Base-by-base conservation (phyloP, 2,888 invertebrate species). In the Parnassius glacialis region DNA sequence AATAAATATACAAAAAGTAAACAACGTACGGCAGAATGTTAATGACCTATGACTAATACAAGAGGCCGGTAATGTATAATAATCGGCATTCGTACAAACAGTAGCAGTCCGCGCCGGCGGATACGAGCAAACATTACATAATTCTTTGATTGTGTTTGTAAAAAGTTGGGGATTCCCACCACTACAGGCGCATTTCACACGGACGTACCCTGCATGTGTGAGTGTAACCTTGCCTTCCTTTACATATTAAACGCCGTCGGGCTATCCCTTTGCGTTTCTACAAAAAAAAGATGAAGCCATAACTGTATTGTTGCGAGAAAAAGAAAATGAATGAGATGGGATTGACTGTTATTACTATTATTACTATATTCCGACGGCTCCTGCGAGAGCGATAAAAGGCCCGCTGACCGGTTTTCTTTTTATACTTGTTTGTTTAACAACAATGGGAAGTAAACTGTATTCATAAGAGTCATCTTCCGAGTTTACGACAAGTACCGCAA, bases 91-190 rank as follows among this genome's bases (percentile, higher is more conserved):
- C 85, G 79, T 84, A 85, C 85, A 87, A 87, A 87, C 84, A 81
- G 87, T 80, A 78, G 85, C 83, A 78, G 79, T 73, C 75, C 70
- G 79, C 80, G 84, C 78, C 83, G 84, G 81, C 88, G 87, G 87
- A 85, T 87, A 85, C 88, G 82, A 84, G 83, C 86, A 89, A 88
- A 89, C 89, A 88, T 90, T 90, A 90, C 90, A 91, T 90, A 91
- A 91, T 89, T 89, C 90, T 90, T 89, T 90, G 90, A 90, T 90
- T 91, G 90, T 90, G 91, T 91, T 90, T 85, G 90, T 91, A 91
- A 91, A 91, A 91, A 90, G 86, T 90, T 89, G 91, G 91, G 90
- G 89, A 91, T 87, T 89, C 91, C 91, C 91, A 87, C 85, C 77
- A 90, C 87, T 85, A 90, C 91, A 88, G 80, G 77, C 86, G 81